These are phyloP conservation scores for Baryphthengus martii DNA, from an alignment of 2,113 vertebrate genomes.

Conservation along the genomic window DNA sequence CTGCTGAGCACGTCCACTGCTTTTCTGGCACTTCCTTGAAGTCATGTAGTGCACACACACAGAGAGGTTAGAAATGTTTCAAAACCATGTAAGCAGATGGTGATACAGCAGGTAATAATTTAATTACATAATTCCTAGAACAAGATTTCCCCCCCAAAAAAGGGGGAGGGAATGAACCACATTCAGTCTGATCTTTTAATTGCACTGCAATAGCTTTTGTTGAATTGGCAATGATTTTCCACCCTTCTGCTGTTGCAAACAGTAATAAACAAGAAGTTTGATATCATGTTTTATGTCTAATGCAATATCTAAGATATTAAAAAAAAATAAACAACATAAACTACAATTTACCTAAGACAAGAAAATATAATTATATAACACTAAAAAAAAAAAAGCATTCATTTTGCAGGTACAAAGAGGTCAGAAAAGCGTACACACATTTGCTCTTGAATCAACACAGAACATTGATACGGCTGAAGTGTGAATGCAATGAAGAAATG, in stretches of 20 bases:
- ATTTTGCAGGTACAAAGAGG: not conserved
- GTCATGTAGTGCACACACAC: slow-evolving; percentile 31
- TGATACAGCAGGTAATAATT: slow-evolving; percentile 73
- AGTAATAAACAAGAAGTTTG: not conserved
- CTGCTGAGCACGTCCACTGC: slow-evolving; percentile 42
- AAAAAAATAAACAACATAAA: not conserved
- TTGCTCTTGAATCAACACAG: not conserved
- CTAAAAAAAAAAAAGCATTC: not conserved
- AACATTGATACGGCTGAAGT: not conserved
- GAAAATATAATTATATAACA: not conserved
- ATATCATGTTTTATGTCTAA: not conserved
- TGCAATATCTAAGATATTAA: not conserved
- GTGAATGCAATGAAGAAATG: not conserved
- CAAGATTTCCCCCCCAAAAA: not conserved
- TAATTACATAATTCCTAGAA: slow-evolving; percentile 65
- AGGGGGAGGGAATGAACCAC: not conserved
- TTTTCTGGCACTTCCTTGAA: slow-evolving; percentile 49
- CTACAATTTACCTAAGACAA: not conserved
- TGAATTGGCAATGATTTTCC: not conserved
- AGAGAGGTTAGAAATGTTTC: slow-evolving; percentile 34
- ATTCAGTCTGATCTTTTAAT: not conserved
- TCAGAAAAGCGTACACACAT: not conserved
- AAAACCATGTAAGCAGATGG: slow-evolving; percentile 70
- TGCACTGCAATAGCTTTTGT: not conserved
- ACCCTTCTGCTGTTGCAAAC: not conserved